These are phyloP conservation scores for Echiichthys vipera DNA, from an alignment of 2,797 vertebrate species.

Conservation along the genomic window DNA sequence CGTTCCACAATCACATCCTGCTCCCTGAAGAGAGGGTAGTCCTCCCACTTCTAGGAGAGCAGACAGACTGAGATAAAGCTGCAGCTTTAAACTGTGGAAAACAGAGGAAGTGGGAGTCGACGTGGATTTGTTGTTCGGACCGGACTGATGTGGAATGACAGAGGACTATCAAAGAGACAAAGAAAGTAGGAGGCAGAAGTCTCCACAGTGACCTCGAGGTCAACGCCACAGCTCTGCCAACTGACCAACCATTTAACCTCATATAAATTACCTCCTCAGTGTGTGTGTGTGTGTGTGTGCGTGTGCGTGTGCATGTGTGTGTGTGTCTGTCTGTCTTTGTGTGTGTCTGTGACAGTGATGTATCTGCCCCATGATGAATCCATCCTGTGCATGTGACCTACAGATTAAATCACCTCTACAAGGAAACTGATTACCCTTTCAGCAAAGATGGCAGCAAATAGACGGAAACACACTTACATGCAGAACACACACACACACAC, in stretches of 20 bases:
- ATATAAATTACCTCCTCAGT: constrained; percentile 57
- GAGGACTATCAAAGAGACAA: constrained; percentile 19
- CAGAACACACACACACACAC: constrained; percentile 18
- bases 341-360: constrained; percentile 62
- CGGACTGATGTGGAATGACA: constrained; percentile 50
- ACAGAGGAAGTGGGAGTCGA: constrained; percentile 20
- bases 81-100: constrained; percentile 23
- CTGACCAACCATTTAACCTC: constrained; percentile 69
- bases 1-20: constrained; percentile 36
- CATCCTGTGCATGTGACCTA: constrained; percentile 66
- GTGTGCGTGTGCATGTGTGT: constrained; percentile 4
- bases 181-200: constrained; percentile 29
- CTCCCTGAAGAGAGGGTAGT: constrained; percentile 45
- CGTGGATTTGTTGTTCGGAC: constrained; percentile 37
- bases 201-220: constrained; percentile 46
- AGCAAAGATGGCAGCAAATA: constrained; percentile 50
- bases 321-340: neutral
- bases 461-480: constrained; percentile 22
- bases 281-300: constrained; percentile 3
- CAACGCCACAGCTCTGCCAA: constrained; percentile 45
- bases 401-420: constrained; percentile 76
- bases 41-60: constrained; percentile 49
- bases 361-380: constrained; percentile 72
- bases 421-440: constrained; percentile 69
- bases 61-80: constrained; percentile 41